Evolutionary conservation across 1,140 invertebrate genomes (phyloP), one percentile per base, ranked within the genome.

Genomic region (Dendrolimus punctatus): DNA sequence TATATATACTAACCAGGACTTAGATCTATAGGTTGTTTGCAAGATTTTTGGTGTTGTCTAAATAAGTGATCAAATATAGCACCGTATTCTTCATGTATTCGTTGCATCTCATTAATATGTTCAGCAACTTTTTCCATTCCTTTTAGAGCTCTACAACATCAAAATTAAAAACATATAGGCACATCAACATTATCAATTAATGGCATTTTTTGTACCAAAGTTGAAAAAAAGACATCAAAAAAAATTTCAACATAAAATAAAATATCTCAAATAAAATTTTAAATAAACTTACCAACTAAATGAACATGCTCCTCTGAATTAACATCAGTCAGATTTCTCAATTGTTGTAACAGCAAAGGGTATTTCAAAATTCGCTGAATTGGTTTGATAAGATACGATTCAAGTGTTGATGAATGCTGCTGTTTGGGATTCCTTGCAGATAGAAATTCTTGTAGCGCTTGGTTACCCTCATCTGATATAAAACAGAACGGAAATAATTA

Each of bases 71-170:
- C 96, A 88, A 99, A 99, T 81, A 99, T 98, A 62, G 96, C 95
- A 56, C 98, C 98, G 85, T 99, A 99, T 88, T 99, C 98, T 89
- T 99, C 98, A 83, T 99, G 98, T 74, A 99, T 98, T 89, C 98
- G 92, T 90, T 99, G 98, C 98, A 99, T 99, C 89, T 99, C 98
- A 86, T 99, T 99, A 67, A 99, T 99, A 85, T 99, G 98, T 88
- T 99, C 97, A n/a, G 98, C 98, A 51, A 99, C 97, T 84, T 98
- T 97, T 83, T 99, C 98, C 97, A 99, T 99, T 56, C 95, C 95
- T 76, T 96, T 95, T 38, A 97, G 89, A 54, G 96, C 95, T 96
- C 95, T 96, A 90, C 63, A 80, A 80, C 23, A 23, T 23, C 23
- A 23, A 23, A 23, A 23, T 1, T 23, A 23, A 23, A 23, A 3